Base-by-base conservation (phyloP, 2,113 vertebrate species). In the Myiozetetes cayanensis region DNA sequence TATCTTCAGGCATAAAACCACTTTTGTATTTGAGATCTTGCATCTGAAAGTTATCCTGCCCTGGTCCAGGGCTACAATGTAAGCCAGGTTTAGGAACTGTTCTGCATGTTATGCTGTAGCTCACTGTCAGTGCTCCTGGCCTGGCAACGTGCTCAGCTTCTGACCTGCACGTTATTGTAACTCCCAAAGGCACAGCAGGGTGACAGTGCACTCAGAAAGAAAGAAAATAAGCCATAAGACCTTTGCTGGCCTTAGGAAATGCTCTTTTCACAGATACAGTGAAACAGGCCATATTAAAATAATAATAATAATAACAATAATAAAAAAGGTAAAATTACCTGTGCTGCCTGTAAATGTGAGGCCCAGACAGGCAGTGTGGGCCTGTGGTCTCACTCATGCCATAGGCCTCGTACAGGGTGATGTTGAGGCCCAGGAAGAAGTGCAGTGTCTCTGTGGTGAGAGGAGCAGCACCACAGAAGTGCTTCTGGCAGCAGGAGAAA, bases 371-470 rank as follows among this genome's bases (percentile, higher is more conserved):
- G 89, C 98, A 99, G 76, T 99, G 99, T 16, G 99, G 98, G 22
- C 99, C 99, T 7, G 98, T 97, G 81, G 98, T 98, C 96, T 99
- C 99, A 4, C 98, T 99, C 98, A 99, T 98, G 37, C 99, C 99
- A 3, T 99, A 99, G 17, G 97, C 98, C 8, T 99, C 98, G 23
- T 98, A 99, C 44, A 99, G 61, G 27, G 93, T 97, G 89, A 99
- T 98, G 90, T 99, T 98, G 72, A 99, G 97, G 37, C 98, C 97
- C 84, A 99, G 93, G 96, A 99, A 99, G 94, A 99, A 99, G 80
- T 97, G 92, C 70, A 98, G 89, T 0, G 98, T 98, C 94, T 99
- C 98, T 2, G 79, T 87, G 2, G 98, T 95, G 79, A 99, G 98
- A 31, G 99, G 99, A 41, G 99, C 99, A 2, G 98, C 98, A 20